These are phyloP conservation scores for Drosophila putrida DNA, from an alignment of 2,888 invertebrate species.

Conservation along the genomic window DNA sequence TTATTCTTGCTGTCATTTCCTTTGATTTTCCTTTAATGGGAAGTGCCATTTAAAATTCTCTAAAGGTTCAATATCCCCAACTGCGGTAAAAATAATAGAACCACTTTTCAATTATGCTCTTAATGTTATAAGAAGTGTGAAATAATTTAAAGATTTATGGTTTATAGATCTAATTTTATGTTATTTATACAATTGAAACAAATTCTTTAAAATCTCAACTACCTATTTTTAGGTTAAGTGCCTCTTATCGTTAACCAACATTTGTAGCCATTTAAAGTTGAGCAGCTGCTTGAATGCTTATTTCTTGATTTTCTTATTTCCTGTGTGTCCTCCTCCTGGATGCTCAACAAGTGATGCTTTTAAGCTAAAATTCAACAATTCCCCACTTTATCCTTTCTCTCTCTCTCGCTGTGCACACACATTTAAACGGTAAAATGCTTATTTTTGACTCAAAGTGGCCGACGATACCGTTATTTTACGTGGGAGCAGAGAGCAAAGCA, in stretches of 20 bases:
- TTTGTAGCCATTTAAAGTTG: conserved; percentile 16
- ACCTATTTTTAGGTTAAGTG: neutral
- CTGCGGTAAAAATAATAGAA: too few relatives aligned
- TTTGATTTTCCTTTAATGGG: conserved; percentile 1
- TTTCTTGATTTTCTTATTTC: conserved; percentile 25
- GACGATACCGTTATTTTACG: conserved; percentile 40
- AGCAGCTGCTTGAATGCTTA: conserved; percentile 38
- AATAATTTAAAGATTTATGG: too few relatives aligned
- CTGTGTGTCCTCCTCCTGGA: conserved; percentile 14
- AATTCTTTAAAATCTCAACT: neutral
- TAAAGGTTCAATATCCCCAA: neutral
- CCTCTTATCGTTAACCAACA: neutral
- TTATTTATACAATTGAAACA: too few relatives aligned
- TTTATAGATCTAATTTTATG: too few relatives aligned
- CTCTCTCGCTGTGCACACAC: neutral
- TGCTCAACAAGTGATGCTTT: conserved; percentile 51
- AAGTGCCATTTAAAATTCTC: conserved; percentile 1
- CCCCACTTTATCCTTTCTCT: neutral
- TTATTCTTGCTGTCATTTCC: neutral
- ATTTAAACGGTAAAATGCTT: conserved; percentile 45
- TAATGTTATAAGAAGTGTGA: too few relatives aligned
- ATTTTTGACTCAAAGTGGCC: conserved; percentile 40
- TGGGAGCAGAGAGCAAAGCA: conserved; percentile 32
- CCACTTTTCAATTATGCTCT: too few relatives aligned
- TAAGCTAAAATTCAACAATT: conserved; percentile 16